Evolutionary conservation across 2,113 vertebrate genomes (phyloP).

Genomic region (Macquaria ambigua): DNA sequence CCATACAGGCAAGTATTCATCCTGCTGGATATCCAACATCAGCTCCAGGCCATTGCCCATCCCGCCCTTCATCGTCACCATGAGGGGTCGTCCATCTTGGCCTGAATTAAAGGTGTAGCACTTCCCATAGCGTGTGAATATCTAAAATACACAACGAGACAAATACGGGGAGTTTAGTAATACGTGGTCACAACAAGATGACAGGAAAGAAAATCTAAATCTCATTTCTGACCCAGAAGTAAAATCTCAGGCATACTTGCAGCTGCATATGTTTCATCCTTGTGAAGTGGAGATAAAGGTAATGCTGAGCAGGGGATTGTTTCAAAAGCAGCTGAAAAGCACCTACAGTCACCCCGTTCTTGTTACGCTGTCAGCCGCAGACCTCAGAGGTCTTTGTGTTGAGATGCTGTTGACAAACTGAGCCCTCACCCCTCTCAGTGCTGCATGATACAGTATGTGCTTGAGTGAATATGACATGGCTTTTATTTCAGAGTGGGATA

Average conservation of each 20-base stretch:
- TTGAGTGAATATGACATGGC: conserved; percentile 43
- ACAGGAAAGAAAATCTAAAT: not conserved
- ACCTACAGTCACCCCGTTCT: conserved; percentile 12
- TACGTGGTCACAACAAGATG: not conserved
- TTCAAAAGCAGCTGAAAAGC: conserved; percentile 29
- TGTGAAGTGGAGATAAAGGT: not conserved
- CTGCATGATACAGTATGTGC: conserved; percentile 31
- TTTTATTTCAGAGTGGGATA: conserved; percentile 41
- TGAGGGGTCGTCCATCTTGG: conserved; percentile 89
- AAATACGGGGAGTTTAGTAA: not conserved
- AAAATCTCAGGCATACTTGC: not conserved
- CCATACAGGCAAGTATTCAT: conserved; percentile 98
- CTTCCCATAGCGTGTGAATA: conserved; percentile 98
- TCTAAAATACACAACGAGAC: conserved; percentile 83
- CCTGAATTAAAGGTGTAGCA: conserved; percentile 99
- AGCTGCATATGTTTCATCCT: conserved; percentile 3
- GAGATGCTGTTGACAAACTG: conserved; percentile 54
- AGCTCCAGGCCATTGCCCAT: conserved; percentile 98
- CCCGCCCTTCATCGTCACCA: conserved; percentile 95
- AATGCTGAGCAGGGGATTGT: not conserved
- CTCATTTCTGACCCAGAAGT: not conserved
- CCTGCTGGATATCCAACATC: conserved; percentile 99
- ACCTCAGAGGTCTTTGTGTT: conserved; percentile 40
- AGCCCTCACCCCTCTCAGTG: conserved; percentile 19
- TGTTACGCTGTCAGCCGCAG: conserved; percentile 17